phyloP scores from a whole-genome alignment of 2,113 vertebrate species.

The Spizaetus ornatus region DNA sequence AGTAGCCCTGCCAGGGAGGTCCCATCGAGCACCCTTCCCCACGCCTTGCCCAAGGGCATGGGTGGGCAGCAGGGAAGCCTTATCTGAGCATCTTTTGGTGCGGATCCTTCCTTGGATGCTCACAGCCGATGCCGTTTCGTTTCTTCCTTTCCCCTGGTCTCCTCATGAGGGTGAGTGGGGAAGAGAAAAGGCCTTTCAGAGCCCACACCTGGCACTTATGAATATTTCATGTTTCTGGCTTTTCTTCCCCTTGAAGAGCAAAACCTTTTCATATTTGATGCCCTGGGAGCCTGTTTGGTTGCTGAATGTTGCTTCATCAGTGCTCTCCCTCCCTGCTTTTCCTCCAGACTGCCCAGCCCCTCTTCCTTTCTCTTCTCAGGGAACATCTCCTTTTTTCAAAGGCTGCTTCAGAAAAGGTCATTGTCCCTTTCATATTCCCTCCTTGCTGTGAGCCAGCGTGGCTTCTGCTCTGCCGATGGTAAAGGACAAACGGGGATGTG shows the following conservation, averaged over 20 bases:
- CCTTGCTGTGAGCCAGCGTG: constrained; percentile 52
- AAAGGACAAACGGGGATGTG: neutral
- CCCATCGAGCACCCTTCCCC: neutral
- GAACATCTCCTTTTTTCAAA: neutral
- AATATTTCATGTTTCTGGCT: constrained; percentile 58
- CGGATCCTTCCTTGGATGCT: neutral
- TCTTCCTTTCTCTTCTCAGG: constrained; percentile 19
- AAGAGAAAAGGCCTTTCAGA: neutral
- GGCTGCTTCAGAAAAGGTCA: constrained; percentile 61
- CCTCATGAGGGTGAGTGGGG: neutral
- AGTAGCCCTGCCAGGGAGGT: neutral
- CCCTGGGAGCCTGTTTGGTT: constrained; percentile 18
- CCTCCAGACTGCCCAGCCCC: neutral
- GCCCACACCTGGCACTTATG: constrained; percentile 26
- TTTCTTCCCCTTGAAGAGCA: constrained; percentile 42
- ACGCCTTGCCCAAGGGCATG: neutral
- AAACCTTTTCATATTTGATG: constrained; percentile 63
- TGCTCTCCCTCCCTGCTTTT: neutral
- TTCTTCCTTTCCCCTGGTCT: neutral
- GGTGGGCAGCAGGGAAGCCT: neutral
- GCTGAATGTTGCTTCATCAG: constrained; percentile 17
- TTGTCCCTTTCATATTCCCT: constrained; percentile 45
- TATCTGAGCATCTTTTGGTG: neutral
- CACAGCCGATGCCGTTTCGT: neutral
- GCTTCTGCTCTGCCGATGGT: constrained; percentile 7